A percentile compares a stretch with the other conserved stretches of the same genome.
These are phyloP conservation scores for Macropodus opercularis DNA, from an alignment of 2,797 vertebrate species.

Conservation along the genomic window DNA sequence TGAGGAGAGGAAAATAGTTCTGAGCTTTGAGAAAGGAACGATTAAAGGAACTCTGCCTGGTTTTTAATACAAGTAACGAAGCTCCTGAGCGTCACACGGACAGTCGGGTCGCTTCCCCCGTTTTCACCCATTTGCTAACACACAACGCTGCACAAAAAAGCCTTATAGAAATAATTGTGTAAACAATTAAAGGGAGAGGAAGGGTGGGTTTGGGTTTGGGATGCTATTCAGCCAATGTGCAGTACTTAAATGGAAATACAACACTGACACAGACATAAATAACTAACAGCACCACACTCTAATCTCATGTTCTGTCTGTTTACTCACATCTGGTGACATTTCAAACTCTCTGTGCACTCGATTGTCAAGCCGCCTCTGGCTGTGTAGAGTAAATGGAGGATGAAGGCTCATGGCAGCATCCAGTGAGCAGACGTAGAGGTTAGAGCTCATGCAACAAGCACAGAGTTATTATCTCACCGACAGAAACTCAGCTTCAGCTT, in stretches of 20 bases:
- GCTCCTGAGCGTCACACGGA: too few relatives aligned
- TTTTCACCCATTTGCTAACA: too few relatives aligned
- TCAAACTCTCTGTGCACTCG: conserved; percentile 20
- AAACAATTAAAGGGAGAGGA: not conserved
- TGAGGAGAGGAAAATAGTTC: too few relatives aligned
- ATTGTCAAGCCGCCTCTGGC: conserved; percentile 33
- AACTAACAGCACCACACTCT: conserved; percentile 3
- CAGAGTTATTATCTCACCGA: conserved; percentile 24
- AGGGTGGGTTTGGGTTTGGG: not conserved
- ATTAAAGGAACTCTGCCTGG: too few relatives aligned
- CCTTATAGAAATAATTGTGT: too few relatives aligned
- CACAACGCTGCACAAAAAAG: too few relatives aligned
- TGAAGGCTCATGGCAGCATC: conserved; percentile 38
- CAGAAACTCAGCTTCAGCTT: conserved; percentile 48
- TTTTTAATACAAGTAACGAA: too few relatives aligned
- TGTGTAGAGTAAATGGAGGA: conserved; percentile 32
- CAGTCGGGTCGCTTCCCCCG: too few relatives aligned
- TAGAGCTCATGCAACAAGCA: conserved; percentile 37
- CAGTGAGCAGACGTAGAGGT: conserved; percentile 18
- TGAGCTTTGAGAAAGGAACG: too few relatives aligned
- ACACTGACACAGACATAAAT: conserved; percentile 11
- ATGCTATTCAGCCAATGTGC: not conserved
- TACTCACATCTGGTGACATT: conserved; percentile 30
- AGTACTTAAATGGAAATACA: conserved; percentile 6
- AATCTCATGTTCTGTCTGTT: conserved; percentile 19